These are phyloP conservation scores for Eptatretus burgeri DNA, from an alignment of 2,113 vertebrate species.

Conservation along the genomic window DNA sequence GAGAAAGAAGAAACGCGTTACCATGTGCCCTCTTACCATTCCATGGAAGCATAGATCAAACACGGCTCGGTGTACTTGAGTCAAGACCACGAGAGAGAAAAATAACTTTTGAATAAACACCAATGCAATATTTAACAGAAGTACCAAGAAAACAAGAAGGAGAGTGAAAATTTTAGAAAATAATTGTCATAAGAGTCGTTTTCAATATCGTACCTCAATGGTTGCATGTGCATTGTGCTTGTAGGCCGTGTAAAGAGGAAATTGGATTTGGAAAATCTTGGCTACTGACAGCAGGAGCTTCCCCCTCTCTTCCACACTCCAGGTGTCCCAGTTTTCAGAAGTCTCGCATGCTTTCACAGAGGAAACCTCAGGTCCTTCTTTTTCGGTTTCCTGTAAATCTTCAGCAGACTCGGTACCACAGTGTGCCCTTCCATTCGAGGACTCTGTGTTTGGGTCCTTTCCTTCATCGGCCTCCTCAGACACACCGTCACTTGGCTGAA, in stretches of 20 bases:
- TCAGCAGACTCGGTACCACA: no score
- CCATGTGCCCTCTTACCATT: no score
- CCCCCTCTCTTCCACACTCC: slow-evolving; percentile 89
- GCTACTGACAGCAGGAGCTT: slow-evolving; percentile 82
- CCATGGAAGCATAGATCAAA: no score
- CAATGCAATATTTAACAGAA: slow-evolving; percentile 3
- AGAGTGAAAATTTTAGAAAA: neutral
- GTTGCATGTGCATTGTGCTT: slow-evolving; percentile 98
- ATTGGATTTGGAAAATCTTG: slow-evolving; percentile 99
- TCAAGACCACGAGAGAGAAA: neutral
- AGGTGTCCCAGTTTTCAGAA: slow-evolving; percentile 19
- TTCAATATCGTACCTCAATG: slow-evolving; percentile 42
- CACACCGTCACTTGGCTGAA: no score
- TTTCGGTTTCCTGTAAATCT: no score
- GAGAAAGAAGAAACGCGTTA: slow-evolving; percentile 8
- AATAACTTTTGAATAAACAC: slow-evolving; percentile 10
- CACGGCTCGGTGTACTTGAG: neutral
- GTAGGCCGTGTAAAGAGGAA: slow-evolving; percentile 91
- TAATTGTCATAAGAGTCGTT: neutral
- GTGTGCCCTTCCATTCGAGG: no score
- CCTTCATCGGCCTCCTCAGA: no score
- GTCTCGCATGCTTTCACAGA: neutral
- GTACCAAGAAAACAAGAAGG: neutral
- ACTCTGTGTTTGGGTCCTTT: no score
- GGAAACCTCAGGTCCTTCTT: slow-evolving; percentile 1